Conservation (phyloP, 2,113 vertebrate genomes). For the Ptilorrhoa leucosticta region DNA sequence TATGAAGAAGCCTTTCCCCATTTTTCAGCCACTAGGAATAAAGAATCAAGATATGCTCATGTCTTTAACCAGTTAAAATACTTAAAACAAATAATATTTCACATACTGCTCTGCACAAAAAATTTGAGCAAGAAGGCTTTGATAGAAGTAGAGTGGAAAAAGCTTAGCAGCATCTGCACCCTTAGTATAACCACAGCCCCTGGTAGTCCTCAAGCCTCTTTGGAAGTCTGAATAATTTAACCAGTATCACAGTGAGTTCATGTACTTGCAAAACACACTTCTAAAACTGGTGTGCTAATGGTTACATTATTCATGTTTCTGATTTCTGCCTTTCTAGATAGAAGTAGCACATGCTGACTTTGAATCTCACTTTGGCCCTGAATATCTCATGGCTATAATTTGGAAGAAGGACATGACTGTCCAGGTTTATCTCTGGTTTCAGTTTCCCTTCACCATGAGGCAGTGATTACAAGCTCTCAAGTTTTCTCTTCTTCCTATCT, state of each 20-base stretch:
- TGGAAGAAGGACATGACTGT: neutral
- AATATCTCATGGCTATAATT: neutral
- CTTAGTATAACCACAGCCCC: neutral
- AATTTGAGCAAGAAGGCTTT: neutral
- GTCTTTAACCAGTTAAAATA: neutral
- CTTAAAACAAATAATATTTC: neutral
- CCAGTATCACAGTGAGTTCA: neutral
- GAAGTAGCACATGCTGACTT: neutral
- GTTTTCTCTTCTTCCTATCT: neutral
- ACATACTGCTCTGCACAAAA: neutral
- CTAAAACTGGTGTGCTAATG: neutral
- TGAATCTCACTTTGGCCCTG: neutral
- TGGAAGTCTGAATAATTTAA: neutral
- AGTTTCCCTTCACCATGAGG: neutral
- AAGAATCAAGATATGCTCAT: neutral
- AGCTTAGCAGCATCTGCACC: neutral
- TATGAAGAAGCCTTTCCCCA: neutral
- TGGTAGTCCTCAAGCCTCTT: neutral
- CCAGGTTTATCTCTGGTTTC: neutral
- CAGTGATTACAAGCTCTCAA: fast-evolving
- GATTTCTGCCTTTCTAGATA: neutral
- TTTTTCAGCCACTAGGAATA: neutral
- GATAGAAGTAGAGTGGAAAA: neutral
- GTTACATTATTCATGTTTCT: neutral
- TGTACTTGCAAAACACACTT: neutral